phyloP scores from a whole-genome alignment of 2,113 vertebrate genomes.

The Brienomyrus longianalis region DNA sequence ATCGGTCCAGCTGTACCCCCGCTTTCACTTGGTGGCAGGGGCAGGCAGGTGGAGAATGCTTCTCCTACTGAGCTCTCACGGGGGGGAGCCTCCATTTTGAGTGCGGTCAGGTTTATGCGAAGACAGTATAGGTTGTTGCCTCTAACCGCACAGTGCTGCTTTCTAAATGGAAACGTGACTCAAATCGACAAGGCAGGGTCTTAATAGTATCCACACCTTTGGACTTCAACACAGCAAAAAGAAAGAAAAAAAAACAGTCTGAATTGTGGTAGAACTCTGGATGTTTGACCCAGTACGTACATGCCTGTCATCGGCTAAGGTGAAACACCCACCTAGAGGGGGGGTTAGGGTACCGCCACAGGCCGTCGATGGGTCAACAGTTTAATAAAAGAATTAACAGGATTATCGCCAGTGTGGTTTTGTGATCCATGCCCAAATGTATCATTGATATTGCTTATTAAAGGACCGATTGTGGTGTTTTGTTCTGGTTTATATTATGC shows the following conservation, averaged over 20 bases:
- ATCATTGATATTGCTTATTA: background rate
- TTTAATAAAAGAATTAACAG: background rate
- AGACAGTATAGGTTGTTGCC: background rate
- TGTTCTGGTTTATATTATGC: background rate
- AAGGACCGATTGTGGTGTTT: background rate
- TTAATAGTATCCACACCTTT: background rate
- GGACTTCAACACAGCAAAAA: background rate
- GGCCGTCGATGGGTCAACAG: background rate
- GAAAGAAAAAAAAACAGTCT: background rate
- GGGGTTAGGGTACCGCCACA: background rate
- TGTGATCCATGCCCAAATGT: background rate
- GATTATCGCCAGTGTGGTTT: background rate
- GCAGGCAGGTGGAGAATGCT: slow-evolving; percentile 11
- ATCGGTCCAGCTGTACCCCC: background rate
- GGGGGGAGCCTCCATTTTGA: background rate
- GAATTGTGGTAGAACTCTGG: background rate
- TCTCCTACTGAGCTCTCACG: background rate
- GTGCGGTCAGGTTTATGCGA: background rate
- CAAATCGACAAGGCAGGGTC: background rate
- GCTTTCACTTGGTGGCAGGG: slow-evolving; percentile 24
- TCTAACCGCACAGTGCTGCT: background rate
- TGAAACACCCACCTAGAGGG: slow-evolving; percentile 43
- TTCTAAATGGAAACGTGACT: background rate
- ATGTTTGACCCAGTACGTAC: background rate
- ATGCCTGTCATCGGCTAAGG: background rate